A percentile compares a stretch with the other conserved stretches of the same genome.
phyloP scores from a whole-genome alignment of 1,140 invertebrate species.

The Nilaparvata lugens region DNA sequence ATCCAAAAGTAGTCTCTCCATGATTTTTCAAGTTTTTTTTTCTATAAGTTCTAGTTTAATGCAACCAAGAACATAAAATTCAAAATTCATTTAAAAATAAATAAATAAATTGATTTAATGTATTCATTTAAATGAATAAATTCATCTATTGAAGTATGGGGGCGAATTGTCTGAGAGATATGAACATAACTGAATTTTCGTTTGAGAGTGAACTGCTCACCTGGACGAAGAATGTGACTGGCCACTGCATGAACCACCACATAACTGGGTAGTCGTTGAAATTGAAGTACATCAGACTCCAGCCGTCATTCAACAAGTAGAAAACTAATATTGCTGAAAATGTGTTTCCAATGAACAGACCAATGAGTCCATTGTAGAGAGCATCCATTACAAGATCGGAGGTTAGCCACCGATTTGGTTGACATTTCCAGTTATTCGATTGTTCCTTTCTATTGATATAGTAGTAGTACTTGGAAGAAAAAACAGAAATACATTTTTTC shows the following conservation, averaged over 20 bases:
- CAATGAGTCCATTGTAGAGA: slow-evolving; percentile 50
- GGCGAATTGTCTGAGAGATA: too few relatives aligned
- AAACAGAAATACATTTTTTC: background rate
- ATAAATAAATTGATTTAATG: background rate
- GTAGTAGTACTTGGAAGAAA: slow-evolving; percentile 55
- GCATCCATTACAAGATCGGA: slow-evolving; percentile 58
- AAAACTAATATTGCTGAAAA: slow-evolving; percentile 49
- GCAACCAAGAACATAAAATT: background rate
- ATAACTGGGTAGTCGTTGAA: slow-evolving; percentile 50
- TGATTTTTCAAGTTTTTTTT: too few relatives aligned
- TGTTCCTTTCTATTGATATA: slow-evolving; percentile 47
- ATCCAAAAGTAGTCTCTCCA: background rate
- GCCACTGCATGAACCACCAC: slow-evolving; percentile 55
- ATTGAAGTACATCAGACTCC: slow-evolving; percentile 51
- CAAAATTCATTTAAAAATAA: background rate
- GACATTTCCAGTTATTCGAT: slow-evolving; percentile 62
- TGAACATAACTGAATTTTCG: too few relatives aligned
- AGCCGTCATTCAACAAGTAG: slow-evolving; percentile 56
- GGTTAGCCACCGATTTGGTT: slow-evolving; percentile 55
- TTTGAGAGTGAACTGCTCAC: slow-evolving; percentile 32
- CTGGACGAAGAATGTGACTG: slow-evolving; percentile 51
- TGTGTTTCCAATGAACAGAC: slow-evolving; percentile 44
- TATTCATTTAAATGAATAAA: background rate
- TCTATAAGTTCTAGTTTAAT: background rate
- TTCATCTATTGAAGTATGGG: background rate